A percentile compares a stretch with the other conserved stretches of the same genome.
phyloP scores from a whole-genome alignment of 2,113 vertebrate species.

The Pholis gunnellus region DNA sequence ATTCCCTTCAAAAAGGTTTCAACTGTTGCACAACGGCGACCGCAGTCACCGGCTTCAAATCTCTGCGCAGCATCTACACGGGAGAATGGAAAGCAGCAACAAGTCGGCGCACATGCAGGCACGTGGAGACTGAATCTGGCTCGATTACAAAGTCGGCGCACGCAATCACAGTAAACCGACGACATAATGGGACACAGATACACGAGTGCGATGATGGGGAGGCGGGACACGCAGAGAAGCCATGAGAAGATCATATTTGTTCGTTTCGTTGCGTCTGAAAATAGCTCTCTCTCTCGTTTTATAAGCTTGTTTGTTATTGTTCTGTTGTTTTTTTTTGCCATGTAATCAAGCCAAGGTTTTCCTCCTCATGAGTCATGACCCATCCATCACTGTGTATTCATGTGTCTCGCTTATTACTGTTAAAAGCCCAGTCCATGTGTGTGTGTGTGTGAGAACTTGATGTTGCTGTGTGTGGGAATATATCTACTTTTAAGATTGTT shows the following conservation, averaged over 20 bases:
- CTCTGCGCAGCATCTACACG: neutral
- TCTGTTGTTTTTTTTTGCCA: neutral
- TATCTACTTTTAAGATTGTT: neutral
- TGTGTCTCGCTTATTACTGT: neutral
- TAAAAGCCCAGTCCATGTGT: neutral
- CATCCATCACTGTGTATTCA: neutral
- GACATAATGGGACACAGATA: conserved; percentile 23
- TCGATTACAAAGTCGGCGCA: neutral
- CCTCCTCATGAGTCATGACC: neutral
- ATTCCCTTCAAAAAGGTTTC: neutral
- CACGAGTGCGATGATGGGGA: neutral
- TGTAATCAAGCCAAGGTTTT: neutral
- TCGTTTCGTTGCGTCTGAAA: neutral
- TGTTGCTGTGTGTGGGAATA: conserved; percentile 6
- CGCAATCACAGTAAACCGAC: neutral
- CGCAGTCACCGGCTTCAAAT: neutral
- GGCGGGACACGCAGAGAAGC: neutral
- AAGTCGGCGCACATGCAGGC: neutral
- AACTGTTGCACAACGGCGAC: neutral
- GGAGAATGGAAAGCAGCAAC: neutral
- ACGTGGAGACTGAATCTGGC: neutral
- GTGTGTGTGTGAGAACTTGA: neutral
- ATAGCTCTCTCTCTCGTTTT: neutral
- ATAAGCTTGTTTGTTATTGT: neutral
- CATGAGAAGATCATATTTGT: neutral